Percentiles rank a stretch among this genome's conserved stretches.
These are phyloP conservation scores for Drosophila anomalata DNA, from an alignment of 2,888 invertebrate genomes.

Conservation along the genomic window DNA sequence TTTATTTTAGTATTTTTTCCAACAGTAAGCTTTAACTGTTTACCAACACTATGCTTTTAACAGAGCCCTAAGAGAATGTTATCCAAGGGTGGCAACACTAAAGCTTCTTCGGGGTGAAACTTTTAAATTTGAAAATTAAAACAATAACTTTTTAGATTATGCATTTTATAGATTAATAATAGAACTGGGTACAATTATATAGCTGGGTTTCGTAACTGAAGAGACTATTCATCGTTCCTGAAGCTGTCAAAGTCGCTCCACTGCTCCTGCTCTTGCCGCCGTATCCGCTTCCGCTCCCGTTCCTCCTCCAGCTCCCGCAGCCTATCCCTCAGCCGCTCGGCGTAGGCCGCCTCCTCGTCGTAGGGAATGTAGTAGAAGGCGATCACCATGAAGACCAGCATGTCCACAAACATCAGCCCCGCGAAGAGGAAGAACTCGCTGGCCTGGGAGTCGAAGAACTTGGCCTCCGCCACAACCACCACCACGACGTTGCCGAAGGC, in stretches of 20 bases:
- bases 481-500: slow-evolving; percentile 97
- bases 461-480: slow-evolving; percentile 92
- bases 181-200: neutral
- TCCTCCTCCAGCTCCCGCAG: slow-evolving; percentile 7
- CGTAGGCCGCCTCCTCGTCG: slow-evolving; percentile 35
- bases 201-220: no score
- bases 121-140: neutral
- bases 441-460: slow-evolving; percentile 90
- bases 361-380: slow-evolving; percentile 89
- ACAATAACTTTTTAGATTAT: neutral
- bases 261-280: neutral
- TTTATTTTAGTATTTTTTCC: no score
- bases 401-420: slow-evolving; percentile 92
- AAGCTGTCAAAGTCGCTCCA: slow-evolving; percentile 3
- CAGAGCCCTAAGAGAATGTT: neutral
- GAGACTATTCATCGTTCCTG: slow-evolving; percentile 2
- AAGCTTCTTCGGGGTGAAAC: neutral
- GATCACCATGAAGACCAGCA: slow-evolving; percentile 91
- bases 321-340: slow-evolving; percentile 6
- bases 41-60: neutral
- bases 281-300: neutral
- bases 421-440: slow-evolving; percentile 95
- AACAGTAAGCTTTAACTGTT: neutral
- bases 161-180: neutral
- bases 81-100: neutral